Evolutionary conservation across 1,140 invertebrate species (phyloP).

Genomic region (Brachionus rubens): DNA sequence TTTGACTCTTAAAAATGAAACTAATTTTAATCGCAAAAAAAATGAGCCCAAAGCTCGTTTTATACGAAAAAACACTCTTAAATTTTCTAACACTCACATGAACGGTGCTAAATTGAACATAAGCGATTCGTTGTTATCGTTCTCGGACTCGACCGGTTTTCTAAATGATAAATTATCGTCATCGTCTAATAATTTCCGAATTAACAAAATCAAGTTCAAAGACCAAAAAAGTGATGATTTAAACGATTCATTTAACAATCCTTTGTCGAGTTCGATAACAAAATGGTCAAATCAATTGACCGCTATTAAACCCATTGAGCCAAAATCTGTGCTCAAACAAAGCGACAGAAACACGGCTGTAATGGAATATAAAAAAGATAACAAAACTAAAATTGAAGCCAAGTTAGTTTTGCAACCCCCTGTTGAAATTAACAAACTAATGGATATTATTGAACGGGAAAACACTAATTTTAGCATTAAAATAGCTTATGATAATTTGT

Average conservation of each 20-base stretch:
- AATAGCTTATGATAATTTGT: constrained; percentile 20
- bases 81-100: neutral
- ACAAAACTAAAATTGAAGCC: neutral
- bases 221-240: neutral
- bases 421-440: neutral
- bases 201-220: neutral
- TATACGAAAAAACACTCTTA: neutral
- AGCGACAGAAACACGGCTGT: neutral
- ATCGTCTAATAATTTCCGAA: neutral
- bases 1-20: no score
- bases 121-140: neutral
- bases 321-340: neutral
- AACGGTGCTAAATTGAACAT: neutral
- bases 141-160: neutral
- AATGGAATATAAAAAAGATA: neutral
- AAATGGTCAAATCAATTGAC: constrained; percentile 24
- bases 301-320: neutral
- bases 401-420: neutral
- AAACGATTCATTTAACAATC: neutral
- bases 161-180: constrained; percentile 20
- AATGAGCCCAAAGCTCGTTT: neutral
- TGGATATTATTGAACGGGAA: constrained; percentile 24
- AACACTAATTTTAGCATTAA: constrained; percentile 38
- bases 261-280: neutral
- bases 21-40: no score